Base-by-base conservation (phyloP, 1,140 invertebrate genomes). In the Saxidomus purpurata region DNA sequence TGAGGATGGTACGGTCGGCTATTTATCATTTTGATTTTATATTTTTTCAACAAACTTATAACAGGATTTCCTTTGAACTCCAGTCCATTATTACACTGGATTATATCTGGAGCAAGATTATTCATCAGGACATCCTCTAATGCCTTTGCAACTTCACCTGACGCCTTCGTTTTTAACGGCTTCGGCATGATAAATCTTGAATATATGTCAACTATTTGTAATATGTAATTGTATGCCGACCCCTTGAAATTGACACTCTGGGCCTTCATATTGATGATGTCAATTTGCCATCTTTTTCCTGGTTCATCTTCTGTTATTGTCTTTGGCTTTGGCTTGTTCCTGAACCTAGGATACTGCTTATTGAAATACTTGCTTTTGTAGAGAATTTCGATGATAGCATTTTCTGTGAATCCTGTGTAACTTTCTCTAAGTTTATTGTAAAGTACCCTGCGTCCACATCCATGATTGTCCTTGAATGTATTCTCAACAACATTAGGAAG, bases 131-230 rank as follows among this genome's bases (percentile, higher is more conserved):
- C 63, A 34, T 80, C 28, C 22, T 69, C 76, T 49, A 88, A 52
- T 9, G n/a, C 76, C 13, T 49, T 9, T 69, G 61, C 76, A 47
- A 80, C 55, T 47, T 47, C 40, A 22, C 9, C 9, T 22, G 49
- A 40, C 1, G 17, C 25, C 59, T 88, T 88, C 8, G 25, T 36
- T 49, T 43, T 38, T 69, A 88, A 31, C 13, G 86, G 77, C 28
- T 52, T 36, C 19, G 76, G 38, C 31, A 80, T 67, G 8, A 88
- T 19, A 34, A 47, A 88, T 38, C 86, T 63, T 13, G 86, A 80
- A 69, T 67, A 81, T 0, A 88, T 49, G 49, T 88, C 86, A 38
- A 88, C n/a, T 74, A 74, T 31, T 74, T 74, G 61, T 63, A 74
- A 31, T 34, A 74, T 38, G 36, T 38, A 74, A 15, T 15, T 74